A percentile compares a stretch with the other conserved stretches of the same genome.
Conservation (phyloP, 1,140 invertebrate genomes). For the Sarcophaga bullata region DNA sequence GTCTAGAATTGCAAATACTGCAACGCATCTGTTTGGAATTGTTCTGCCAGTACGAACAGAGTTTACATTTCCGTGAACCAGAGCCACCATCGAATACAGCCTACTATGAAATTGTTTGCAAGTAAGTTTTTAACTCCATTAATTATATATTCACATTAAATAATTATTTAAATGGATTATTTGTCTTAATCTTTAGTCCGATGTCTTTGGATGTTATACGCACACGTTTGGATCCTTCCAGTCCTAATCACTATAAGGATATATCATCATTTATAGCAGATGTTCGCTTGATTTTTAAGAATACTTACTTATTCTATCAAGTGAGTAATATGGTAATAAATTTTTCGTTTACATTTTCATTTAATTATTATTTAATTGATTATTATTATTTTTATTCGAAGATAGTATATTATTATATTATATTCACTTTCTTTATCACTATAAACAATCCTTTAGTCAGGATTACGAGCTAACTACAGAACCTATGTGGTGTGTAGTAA, state of each 20-base stretch:
- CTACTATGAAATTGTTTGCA: slow-evolving; percentile 64
- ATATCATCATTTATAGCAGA: slow-evolving; percentile 83
- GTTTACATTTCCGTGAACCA: slow-evolving; percentile 86
- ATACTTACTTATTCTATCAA: slow-evolving; percentile 85
- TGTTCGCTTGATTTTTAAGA: slow-evolving; percentile 86
- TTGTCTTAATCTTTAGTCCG: slow-evolving; percentile 73
- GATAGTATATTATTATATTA: too few species aligned
- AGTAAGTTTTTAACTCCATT: slow-evolving; percentile 48
- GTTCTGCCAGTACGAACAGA: slow-evolving; percentile 89
- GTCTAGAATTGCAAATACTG: slow-evolving; percentile 76
- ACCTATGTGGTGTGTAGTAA: not conserved
- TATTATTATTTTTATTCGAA: too few species aligned
- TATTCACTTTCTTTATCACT: slow-evolving; percentile 40
- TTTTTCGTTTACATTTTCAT: slow-evolving; percentile 15
- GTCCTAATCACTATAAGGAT: slow-evolving; percentile 78
- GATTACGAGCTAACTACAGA: not conserved
- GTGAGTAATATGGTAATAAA: slow-evolving; percentile 70
- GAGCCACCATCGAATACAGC: slow-evolving; percentile 76
- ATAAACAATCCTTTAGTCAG: not conserved
- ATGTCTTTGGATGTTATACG: slow-evolving; percentile 87
- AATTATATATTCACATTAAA: slow-evolving; percentile 29
- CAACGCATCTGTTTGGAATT: slow-evolving; percentile 87
- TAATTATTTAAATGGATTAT: not conserved
- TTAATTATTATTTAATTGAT: not conserved
- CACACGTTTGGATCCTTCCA: slow-evolving; percentile 78